These are phyloP conservation scores for Clitarchus hookeri DNA, from an alignment of 2,888 invertebrate species.

Conservation along the genomic window DNA sequence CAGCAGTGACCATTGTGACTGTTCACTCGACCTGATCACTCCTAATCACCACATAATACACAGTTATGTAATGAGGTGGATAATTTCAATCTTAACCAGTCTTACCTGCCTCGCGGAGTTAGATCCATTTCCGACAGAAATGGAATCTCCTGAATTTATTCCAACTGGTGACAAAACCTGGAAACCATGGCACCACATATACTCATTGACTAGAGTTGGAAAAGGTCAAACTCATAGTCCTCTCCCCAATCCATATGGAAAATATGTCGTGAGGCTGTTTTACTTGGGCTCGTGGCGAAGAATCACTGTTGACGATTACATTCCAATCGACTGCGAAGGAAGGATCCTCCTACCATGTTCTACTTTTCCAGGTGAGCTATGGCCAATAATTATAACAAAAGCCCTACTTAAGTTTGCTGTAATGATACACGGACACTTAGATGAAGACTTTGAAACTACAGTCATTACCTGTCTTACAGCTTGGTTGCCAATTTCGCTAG, in stretches of 20 bases:
- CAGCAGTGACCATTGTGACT: not conserved
- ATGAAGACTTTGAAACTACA: constrained; percentile 55
- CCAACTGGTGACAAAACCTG: constrained; percentile 31
- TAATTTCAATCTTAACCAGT: not conserved
- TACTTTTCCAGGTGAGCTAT: constrained; percentile 51
- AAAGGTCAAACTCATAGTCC: constrained; percentile 31
- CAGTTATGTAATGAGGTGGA: not conserved
- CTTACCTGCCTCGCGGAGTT: not conserved
- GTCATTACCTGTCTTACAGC: constrained; percentile 56
- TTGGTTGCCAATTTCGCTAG: constrained; percentile 47
- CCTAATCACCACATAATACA: not conserved
- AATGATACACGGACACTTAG: constrained; percentile 51
- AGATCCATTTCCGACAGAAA: constrained; percentile 22
- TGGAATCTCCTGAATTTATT: constrained; percentile 18
- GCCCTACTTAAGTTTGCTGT: constrained; percentile 56
- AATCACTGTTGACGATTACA: constrained; percentile 55
- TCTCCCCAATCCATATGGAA: constrained; percentile 49
- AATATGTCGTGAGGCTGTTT: constrained; percentile 57
- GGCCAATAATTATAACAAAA: constrained; percentile 55
- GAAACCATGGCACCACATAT: constrained; percentile 39
- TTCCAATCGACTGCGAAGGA: constrained; percentile 53
- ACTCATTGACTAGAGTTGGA: constrained; percentile 34
- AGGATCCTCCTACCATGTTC: constrained; percentile 53
- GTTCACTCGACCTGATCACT: constrained; percentile 4
- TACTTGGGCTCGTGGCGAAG: constrained; percentile 59